Evolutionary conservation across 1,140 invertebrate genomes (phyloP), one percentile per base, ranked within the genome.

Genomic region (Leptopilina boulardi): DNA sequence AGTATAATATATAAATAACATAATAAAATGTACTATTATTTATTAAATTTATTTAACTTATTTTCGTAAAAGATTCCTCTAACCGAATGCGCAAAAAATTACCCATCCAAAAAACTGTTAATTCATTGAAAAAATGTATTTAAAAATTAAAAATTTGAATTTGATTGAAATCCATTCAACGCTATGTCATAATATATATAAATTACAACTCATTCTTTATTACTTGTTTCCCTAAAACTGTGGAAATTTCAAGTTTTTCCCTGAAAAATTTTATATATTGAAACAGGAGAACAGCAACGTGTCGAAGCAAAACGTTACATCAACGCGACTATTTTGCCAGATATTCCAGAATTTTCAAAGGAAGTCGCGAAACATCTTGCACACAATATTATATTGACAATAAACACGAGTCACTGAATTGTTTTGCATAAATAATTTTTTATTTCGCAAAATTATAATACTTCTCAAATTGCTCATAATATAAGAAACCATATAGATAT

Each of bases 241-340:
- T 84, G 82, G 82, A 88, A 88, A 88, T 89, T 89, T 88, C 87
- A 86, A 85, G 88, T 87, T 89, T 89, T 89, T 89, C 87, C 87
- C 87, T 89, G 88, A 89, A 89, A 89, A 89, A 88, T 89, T 88
- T 89, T 89, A 89, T 88, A 89, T 89, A 89, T 89, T 85, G 88
- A 89, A 89, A 82, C 88, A 89, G 88, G 88, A 89, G 87, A 89
- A 79, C 87, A 89, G 88, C 84, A 89, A 75, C 73, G 84, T 77
- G 79, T 81, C 80, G 86, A 86, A 88, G 87, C 86, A 83, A 30
- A 30, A 82, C 78, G 77, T 86, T 78, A 73, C 82, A 80, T 78
- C 78, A 72, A 80, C 83, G 82, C 79, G 85, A 84, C 84, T 87
- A 87, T 87, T 87, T 87, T 85, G 82, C 83, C 80, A 82, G 80